These are phyloP conservation scores for Hydroisotoma schaefferi DNA, from an alignment of 2,888 invertebrate genomes.

Conservation along the genomic window DNA sequence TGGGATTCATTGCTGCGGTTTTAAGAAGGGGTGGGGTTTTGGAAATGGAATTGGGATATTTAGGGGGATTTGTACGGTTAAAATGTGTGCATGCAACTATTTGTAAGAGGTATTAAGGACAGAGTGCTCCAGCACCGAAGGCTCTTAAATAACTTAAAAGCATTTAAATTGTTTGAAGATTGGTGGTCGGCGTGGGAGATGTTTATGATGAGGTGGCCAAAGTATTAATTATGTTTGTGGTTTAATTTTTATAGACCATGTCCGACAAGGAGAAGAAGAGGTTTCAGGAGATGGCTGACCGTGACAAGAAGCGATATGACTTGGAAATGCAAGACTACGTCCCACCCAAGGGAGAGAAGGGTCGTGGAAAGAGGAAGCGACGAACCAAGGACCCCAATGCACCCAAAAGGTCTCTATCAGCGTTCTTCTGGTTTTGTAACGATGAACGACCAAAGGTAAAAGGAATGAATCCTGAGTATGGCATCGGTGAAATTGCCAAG, in stretches of 20 bases:
- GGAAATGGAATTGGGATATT: too few relatives aligned
- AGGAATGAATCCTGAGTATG: slow-evolving; percentile 84
- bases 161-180: too few relatives aligned
- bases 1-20: too few relatives aligned
- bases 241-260: slow-evolving; percentile 77
- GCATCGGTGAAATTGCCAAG: slow-evolving; percentile 95
- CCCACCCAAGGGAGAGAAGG: slow-evolving; percentile 74
- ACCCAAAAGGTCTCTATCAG: slow-evolving; percentile 95
- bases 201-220: too few relatives aligned
- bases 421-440: slow-evolving; percentile 99
- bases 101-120: too few relatives aligned
- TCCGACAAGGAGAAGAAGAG: slow-evolving; percentile 95
- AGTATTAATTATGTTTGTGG: slow-evolving; percentile 35
- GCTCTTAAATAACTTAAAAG: too few relatives aligned
- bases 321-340: slow-evolving; percentile 92
- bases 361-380: slow-evolving; percentile 65
- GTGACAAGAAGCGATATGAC: slow-evolving; percentile 93
- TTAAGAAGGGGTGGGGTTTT: too few relatives aligned
- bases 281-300: slow-evolving; percentile 98
- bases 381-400: slow-evolving; percentile 97
- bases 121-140: too few relatives aligned
- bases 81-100: too few relatives aligned
- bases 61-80: too few relatives aligned
- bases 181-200: too few relatives aligned
- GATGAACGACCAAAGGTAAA: slow-evolving; percentile 95